Base-by-base conservation (phyloP, 2,113 vertebrate species). In the Machaerirhynchus nigripectus region DNA sequence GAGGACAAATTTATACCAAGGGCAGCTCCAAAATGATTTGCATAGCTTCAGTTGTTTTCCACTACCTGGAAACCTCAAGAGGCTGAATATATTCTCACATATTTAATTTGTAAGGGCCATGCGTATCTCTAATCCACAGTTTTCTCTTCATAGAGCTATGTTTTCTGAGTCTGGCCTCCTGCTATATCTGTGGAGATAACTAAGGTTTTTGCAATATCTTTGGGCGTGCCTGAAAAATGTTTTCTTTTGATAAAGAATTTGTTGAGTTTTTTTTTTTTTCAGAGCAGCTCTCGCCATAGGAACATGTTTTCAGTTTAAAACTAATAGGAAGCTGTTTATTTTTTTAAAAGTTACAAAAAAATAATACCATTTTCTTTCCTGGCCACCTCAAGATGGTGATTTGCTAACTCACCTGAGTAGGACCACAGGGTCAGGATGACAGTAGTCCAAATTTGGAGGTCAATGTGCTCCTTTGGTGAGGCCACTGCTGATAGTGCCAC, bases 171-270 rank as follows among this genome's bases (percentile, higher is more conserved):
- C 75, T 79, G 59, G 18, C 20, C 67, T 91, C 39, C 49, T 90
- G 44, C 68, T 84, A 16, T 75, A 55, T 44, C 47, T 82, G 59
- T 35, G 33, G 40, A 88, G 40, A 22, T 88, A 77, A 77, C 55
- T 33, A n/a, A 64, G 2, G 11, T 1, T 57, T 33, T 55, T 44
- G 31, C 52, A 56, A 2, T 80, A 68, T 80, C 87, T 89, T 69
- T 0, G 87, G 95, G 95, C 0, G 95, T 92, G 96, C 33, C 92
- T 93, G 84, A 77, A 75, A 84, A 96, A 85, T 95, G 96, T 95
- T 94, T 81, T 90, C 83, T 53, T 93, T 87, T 82, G 96, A 97
- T 97, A 97, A 97, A 95, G 65, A 60, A 76, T 42, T 83, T 0
- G 1, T 35, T 2, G 6, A 1, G 19, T 39, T 11, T 83, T 50